Percentiles rank a stretch among this genome's conserved stretches.
Evolutionary conservation across 2,888 invertebrate species (phyloP).

Genomic region (Diachrysia chrysitis): DNA sequence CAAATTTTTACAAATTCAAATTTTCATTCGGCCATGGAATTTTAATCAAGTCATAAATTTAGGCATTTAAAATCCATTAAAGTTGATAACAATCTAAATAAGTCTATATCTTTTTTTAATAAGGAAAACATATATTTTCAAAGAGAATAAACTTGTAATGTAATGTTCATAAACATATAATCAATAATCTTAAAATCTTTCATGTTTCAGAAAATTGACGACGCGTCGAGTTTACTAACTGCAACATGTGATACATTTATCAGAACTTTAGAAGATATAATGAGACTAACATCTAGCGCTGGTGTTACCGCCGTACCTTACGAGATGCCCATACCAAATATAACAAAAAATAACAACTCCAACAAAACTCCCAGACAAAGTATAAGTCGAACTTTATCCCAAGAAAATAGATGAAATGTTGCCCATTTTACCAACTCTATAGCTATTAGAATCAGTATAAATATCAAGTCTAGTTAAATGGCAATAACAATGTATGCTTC

Average conservation of each 20-base stretch:
- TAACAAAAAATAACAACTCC: slow-evolving; percentile 68
- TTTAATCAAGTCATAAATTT: background rate
- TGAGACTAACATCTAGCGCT: slow-evolving; percentile 88
- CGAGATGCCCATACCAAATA: slow-evolving; percentile 79
- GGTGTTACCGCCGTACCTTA: slow-evolving; percentile 66
- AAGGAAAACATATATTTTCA: too few relatives aligned
- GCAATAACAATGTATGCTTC: background rate
- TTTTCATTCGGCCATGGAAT: background rate
- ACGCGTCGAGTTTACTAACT: slow-evolving; percentile 92
- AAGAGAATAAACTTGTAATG: too few relatives aligned
- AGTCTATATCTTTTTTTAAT: background rate
- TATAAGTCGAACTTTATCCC: slow-evolving; percentile 80
- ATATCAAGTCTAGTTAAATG: background rate
- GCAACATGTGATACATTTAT: slow-evolving; percentile 96
- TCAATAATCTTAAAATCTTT: background rate
- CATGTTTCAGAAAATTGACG: slow-evolving; percentile 91
- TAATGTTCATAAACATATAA: too few relatives aligned
- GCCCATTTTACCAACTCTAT: background rate
- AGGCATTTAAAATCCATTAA: background rate
- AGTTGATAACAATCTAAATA: background rate
- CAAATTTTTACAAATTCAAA: too few relatives aligned
- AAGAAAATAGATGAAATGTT: slow-evolving; percentile 84
- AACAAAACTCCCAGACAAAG: slow-evolving; percentile 74
- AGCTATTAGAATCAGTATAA: background rate
- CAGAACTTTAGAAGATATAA: slow-evolving; percentile 94